Evolutionary conservation across 2,113 vertebrate genomes (phyloP).

Genomic region (Syngnathus typhle): DNA sequence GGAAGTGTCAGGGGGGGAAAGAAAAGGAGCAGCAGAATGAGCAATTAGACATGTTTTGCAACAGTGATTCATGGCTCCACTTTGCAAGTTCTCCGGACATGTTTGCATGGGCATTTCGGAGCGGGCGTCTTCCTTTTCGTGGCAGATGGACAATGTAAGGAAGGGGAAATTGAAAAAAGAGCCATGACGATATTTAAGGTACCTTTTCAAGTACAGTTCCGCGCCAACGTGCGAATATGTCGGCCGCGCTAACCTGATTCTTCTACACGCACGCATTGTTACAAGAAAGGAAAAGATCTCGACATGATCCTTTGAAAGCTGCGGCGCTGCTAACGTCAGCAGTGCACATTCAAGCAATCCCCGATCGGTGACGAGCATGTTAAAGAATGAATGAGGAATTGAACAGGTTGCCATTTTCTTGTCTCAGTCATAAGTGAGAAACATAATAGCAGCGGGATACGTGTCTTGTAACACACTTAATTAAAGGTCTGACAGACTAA

Average conservation of each 20-base stretch:
- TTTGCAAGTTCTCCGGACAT: slow-evolving; percentile 11
- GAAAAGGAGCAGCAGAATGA: neutral
- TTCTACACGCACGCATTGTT: too few relatives aligned
- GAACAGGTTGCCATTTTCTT: neutral
- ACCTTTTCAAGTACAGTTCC: too few relatives aligned
- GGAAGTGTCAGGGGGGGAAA: neutral
- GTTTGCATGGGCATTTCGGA: too few relatives aligned
- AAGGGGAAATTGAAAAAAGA: neutral
- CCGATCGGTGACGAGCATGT: slow-evolving; percentile 12
- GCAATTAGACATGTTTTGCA: neutral
- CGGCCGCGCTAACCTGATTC: too few relatives aligned
- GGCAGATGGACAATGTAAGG: slow-evolving; percentile 10
- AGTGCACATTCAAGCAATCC: slow-evolving; percentile 6
- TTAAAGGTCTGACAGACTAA: slow-evolving; percentile 17
- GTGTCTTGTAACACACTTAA: slow-evolving; percentile 12
- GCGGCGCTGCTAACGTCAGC: slow-evolving; percentile 3
- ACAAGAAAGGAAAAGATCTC: too few relatives aligned
- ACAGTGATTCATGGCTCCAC: neutral
- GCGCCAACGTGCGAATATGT: too few relatives aligned
- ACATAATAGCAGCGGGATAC: slow-evolving; percentile 13
- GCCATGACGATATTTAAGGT: neutral
- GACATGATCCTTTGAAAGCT: too few relatives aligned
- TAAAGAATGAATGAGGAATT: slow-evolving; percentile 24
- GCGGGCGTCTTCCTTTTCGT: too few relatives aligned
- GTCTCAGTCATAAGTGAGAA: slow-evolving; percentile 8